phyloP scores from a whole-genome alignment of 1,140 invertebrate genomes.

The Idris sp. region DNA sequence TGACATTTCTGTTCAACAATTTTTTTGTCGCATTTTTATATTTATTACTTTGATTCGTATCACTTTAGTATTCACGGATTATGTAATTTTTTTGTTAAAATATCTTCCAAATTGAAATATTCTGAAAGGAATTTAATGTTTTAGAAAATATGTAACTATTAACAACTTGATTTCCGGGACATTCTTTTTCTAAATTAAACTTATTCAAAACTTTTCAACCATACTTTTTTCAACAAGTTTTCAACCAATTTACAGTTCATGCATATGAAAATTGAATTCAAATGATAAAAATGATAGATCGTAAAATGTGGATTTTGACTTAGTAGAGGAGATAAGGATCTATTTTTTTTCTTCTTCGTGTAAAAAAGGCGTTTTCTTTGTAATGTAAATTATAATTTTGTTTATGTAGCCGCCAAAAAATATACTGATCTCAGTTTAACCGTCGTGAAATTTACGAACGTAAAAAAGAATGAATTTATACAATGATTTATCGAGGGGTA shows the following conservation, averaged over 20 bases:
- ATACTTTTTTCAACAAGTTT: no score
- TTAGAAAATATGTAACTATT: no score
- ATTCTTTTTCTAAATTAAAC: no score
- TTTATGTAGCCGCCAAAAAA: slow-evolving; percentile 39
- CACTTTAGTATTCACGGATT: no score
- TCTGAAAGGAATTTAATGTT: no score
- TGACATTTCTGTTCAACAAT: slow-evolving; percentile 10
- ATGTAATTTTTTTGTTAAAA: no score
- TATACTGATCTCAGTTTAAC: slow-evolving; percentile 11
- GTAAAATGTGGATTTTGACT: slow-evolving; percentile 22
- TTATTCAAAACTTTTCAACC: no score
- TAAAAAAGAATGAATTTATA: slow-evolving; percentile 70
- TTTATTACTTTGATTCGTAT: no score
- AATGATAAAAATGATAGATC: slow-evolving; percentile 52
- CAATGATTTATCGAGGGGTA: slow-evolving; percentile 72
- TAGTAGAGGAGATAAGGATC: slow-evolving; percentile 11
- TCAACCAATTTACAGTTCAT: slow-evolving; percentile 41
- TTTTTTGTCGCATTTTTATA: slow-evolving; percentile 28
- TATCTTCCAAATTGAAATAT: no score
- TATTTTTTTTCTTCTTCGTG: slow-evolving; percentile 36
- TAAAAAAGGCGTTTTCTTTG: slow-evolving; percentile 35
- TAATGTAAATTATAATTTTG: slow-evolving; percentile 51
- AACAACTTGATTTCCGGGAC: no score
- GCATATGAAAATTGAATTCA: slow-evolving; percentile 47
- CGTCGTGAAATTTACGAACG: no score